Percentiles rank a stretch among this genome's conserved stretches.
These are phyloP conservation scores for Montipora capitata DNA, from an alignment of 92 coral and sea anemone species.

Conservation along the genomic window DNA sequence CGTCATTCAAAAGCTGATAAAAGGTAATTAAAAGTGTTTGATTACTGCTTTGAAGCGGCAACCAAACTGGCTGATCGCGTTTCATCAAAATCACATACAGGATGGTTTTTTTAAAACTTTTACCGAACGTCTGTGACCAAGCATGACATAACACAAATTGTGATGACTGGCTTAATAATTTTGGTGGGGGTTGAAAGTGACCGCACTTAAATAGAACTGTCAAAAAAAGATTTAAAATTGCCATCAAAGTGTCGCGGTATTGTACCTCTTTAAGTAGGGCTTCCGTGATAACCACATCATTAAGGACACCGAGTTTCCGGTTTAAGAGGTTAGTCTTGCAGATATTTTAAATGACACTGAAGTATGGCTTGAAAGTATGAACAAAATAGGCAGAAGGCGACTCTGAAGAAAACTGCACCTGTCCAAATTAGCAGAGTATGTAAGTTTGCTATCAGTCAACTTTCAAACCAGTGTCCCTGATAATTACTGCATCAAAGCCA, in stretches of 20 bases:
- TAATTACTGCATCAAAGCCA: not conserved
- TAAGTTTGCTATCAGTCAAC: too few relatives aligned
- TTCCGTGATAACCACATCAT: slow-evolving; percentile 39
- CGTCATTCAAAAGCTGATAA: slow-evolving; percentile 40
- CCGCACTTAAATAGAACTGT: slow-evolving; percentile 17
- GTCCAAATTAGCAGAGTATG: not conserved
- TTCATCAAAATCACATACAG: not conserved
- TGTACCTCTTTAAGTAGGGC: slow-evolving; percentile 14
- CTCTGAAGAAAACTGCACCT: not conserved
- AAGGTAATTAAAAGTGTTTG: slow-evolving; percentile 39
- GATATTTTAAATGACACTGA: slow-evolving; percentile 36
- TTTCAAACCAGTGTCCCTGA: too few relatives aligned
- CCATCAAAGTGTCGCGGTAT: slow-evolving; percentile 12
- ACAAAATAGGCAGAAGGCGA: not conserved
- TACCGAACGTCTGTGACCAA: not conserved
- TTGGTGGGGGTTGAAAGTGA: not conserved
- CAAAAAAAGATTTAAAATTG: slow-evolving; percentile 13
- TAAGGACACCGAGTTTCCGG: slow-evolving; percentile 33
- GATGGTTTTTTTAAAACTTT: not conserved
- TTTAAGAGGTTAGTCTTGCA: slow-evolving; percentile 17
- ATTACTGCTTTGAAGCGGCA: slow-evolving; percentile 24
- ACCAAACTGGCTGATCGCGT: not conserved
- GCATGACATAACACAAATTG: not conserved
- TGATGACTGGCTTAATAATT: slow-evolving; percentile 30
- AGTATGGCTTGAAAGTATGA: not conserved